Base-by-base conservation (phyloP, 37 sponge, comb jelly and placozoan species). In the Dysidea cf. avara region DNA sequence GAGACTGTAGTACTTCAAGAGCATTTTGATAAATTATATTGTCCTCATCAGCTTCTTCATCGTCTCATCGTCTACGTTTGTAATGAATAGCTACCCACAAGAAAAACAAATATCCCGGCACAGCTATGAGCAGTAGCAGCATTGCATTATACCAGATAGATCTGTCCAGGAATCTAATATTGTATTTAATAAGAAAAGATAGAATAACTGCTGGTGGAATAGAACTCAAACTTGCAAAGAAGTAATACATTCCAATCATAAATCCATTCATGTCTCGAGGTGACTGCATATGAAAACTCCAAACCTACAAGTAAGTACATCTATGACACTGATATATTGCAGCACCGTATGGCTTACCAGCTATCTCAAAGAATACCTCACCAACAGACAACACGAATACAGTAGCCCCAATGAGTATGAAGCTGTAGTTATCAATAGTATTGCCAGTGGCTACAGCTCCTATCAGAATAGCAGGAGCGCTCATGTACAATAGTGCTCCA, bases 201-300 rank as follows among this genome's bases (percentile, higher is more conserved):
- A 77, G 26, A 17, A 35, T 29, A n/a, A 22, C 14, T 26, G 78
- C 78, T 25, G 66, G 17, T 12, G 68, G 21, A n/a, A 18, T 20
- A 16, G 59, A 36, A 2, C n/a, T n/a, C n/a, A 66, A 2, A 17
- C 81, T 74, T 43, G 25, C 28, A 56, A 72, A 17, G 28, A 81
- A 81, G 73, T 68, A 74, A 39, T 68, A 62, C 18, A 82, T 51
- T 1, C 83, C 83, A 24, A 82, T 21, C 50, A 75, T 54, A 59
- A 82, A 40, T 17, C 83, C 83, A 2, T 68, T 40, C 83, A 82
- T 82, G 35, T 65, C 20, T 13, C 67, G 75, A 25, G 83, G 83
- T 24, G 69, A 52, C 53, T 82, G 83, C 83, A 54, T 74, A 82
- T 28, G 66, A 56, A 50, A 82, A 82, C 68, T 82, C 83, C 39